A percentile compares a stretch with the other conserved stretches of the same genome.
Evolutionary conservation across 2,888 invertebrate genomes (phyloP).

Genomic region (Stramonita haemastoma): DNA sequence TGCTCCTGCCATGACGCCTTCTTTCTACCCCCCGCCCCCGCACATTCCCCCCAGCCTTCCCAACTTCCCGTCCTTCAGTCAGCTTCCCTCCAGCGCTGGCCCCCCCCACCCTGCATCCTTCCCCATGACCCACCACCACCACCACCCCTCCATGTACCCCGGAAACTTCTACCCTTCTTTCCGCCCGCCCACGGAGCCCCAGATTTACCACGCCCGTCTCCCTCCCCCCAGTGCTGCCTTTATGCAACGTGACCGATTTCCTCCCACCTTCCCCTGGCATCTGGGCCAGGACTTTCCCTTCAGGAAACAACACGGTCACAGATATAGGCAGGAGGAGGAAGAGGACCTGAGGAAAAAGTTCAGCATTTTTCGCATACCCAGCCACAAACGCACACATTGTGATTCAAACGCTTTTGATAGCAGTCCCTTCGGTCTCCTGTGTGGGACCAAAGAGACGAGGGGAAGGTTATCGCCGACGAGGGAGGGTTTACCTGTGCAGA

Average conservation of each 20-base stretch:
- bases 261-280: neutral
- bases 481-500: too few species aligned
- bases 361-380: conserved; percentile 37
- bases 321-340: conserved; percentile 36
- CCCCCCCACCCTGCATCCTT: conserved; percentile 41
- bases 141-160: conserved; percentile 52
- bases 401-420: neutral
- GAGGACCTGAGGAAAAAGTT: conserved; percentile 43
- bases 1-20: conserved; percentile 46
- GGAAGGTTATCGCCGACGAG: neutral
- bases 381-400: conserved; percentile 6
- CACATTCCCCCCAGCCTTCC: conserved; percentile 55
- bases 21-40: conserved; percentile 52
- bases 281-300: neutral
- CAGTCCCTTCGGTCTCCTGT: neutral
- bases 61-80: conserved; percentile 50
- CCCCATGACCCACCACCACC: conserved; percentile 46
- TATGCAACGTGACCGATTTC: conserved; percentile 5
- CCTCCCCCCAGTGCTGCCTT: conserved; percentile 48
- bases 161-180: conserved; percentile 49
- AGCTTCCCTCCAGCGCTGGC: conserved; percentile 46
- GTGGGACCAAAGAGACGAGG: neutral
- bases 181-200: conserved; percentile 55
- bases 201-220: conserved; percentile 57
- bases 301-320: neutral